Evolutionary conservation across 2,888 invertebrate genomes (phyloP), one percentile per base, ranked within the genome.

Genomic region (Dynastes grantii): DNA sequence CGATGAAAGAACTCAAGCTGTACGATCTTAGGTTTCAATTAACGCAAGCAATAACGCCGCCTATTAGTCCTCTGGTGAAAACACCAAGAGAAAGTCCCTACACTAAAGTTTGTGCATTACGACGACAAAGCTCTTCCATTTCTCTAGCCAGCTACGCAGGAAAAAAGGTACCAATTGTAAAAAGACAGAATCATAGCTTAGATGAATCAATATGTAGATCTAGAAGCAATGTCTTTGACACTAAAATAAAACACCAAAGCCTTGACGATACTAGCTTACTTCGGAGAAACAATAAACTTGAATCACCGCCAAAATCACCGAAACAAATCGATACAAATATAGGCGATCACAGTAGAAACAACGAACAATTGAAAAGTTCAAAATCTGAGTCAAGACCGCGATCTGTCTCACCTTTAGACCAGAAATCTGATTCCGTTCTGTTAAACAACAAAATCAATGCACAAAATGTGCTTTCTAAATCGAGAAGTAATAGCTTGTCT

Each of bases 41-140:
- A 0, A 86, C 88, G 4, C 83, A 90, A 64, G 89, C 90, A 27
- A 92, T 93, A 1, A 93, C 94, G 0, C 93, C 94, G 2, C 94
- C 95, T 40, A 91, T 92, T 76, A 95, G 92, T 88, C 95, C 92
- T 13, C 90, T 93, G 78, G 87, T 94, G 11, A 94, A 94, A 86
- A 94, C 95, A 11, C 95, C 95, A 0, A 90, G 95, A 78, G 96
- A 96, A 87, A 96, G 94, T 87, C 94, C 96, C 0, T 97, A 97
- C 86, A 96, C 96, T 1, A 97, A 96, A 90, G 94, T 96, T 2
- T 96, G 97, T 86, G 97, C 96, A 4, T 92, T 97, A 78, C 90
- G 97, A 79, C 91, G 97, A 40, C 96, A 96, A 87, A 95, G 95
- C 85, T 96, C 96, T 2, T 94, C 95, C 64, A 94, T 95, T 61